Percentiles rank a stretch among this genome's conserved stretches.
These are phyloP conservation scores for Junonia oenone DNA, from an alignment of 2,888 invertebrate species.

Conservation along the genomic window DNA sequence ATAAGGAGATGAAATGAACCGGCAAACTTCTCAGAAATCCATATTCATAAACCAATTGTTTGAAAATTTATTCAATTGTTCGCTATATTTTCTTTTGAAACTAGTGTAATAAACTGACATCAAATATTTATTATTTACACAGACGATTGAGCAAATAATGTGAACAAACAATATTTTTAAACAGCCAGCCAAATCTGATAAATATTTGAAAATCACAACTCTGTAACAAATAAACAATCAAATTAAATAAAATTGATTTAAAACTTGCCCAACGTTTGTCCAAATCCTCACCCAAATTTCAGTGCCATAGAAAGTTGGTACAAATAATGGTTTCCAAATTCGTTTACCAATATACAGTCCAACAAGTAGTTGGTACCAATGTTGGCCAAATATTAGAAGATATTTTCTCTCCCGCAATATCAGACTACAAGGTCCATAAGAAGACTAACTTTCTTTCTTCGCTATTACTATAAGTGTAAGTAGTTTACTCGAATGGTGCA, in stretches of 20 bases:
- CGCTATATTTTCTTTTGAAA: background rate
- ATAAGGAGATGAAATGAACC: background rate
- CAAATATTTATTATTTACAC: too few relatives aligned
- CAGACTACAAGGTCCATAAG: background rate
- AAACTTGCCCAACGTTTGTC: too few relatives aligned
- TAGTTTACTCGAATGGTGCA: background rate
- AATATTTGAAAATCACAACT: too few relatives aligned
- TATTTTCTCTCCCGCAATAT: background rate
- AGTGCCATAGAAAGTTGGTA: too few relatives aligned
- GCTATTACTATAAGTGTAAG: background rate
- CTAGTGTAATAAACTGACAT: background rate
- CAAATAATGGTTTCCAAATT: too few relatives aligned
- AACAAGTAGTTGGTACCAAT: background rate
- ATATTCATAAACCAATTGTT: background rate
- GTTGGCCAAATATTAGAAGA: background rate
- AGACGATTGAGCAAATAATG: too few relatives aligned
- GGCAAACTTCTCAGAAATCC: background rate
- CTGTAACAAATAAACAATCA: too few relatives aligned
- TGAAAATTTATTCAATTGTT: background rate
- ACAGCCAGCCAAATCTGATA: too few relatives aligned
- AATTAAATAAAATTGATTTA: too few relatives aligned
- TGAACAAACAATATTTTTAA: too few relatives aligned
- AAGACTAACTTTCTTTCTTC: background rate
- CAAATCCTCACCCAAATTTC: too few relatives aligned
- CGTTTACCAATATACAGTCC: too few relatives aligned